These are phyloP conservation scores for Caenorhabditis latens DNA, from an alignment of 1,140 invertebrate species.

Conservation along the genomic window DNA sequence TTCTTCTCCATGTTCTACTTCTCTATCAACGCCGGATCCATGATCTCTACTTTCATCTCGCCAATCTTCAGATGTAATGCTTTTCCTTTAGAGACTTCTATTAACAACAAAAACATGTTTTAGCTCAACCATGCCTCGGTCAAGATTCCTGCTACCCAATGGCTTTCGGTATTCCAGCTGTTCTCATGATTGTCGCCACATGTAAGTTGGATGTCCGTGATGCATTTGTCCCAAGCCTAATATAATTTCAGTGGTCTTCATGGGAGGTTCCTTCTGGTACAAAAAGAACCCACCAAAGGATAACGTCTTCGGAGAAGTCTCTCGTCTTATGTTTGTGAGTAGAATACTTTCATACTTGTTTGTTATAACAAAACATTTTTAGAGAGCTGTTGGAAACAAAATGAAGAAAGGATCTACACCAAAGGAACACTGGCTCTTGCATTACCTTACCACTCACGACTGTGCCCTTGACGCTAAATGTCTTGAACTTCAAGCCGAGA, in stretches of 20 bases:
- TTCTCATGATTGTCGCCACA: conserved; percentile 78
- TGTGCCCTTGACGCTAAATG: conserved; percentile 62
- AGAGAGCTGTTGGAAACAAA: conserved; percentile 77
- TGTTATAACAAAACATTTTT: not conserved
- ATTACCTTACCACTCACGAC: conserved; percentile 82
- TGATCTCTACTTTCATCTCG: conserved; percentile 89
- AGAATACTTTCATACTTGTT: not conserved
- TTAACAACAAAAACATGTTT: not conserved
- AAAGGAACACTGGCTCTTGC: conserved; percentile 84
- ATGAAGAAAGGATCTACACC: conserved; percentile 78
- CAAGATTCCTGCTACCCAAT: conserved; percentile 77
- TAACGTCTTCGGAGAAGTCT: conserved; percentile 65
- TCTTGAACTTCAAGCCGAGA: conserved; percentile 58
- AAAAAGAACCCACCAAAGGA: conserved; percentile 82
- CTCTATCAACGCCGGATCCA: conserved; percentile 90
- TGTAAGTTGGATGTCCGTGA: conserved; percentile 14
- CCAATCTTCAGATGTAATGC: conserved; percentile 83
- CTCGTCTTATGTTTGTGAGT: conserved; percentile 62
- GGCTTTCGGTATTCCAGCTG: conserved; percentile 78
- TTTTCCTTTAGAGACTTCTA: too few species aligned
- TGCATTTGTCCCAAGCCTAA: not conserved
- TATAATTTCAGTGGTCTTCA: conserved; percentile 79
- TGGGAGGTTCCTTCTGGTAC: conserved; percentile 86
- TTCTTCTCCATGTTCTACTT: conserved; percentile 96
- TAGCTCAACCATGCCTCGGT: conserved; percentile 74